These are phyloP conservation scores for Phocoena sinus DNA, from an alignment of 2,113 vertebrate species.

Conservation along the genomic window DNA sequence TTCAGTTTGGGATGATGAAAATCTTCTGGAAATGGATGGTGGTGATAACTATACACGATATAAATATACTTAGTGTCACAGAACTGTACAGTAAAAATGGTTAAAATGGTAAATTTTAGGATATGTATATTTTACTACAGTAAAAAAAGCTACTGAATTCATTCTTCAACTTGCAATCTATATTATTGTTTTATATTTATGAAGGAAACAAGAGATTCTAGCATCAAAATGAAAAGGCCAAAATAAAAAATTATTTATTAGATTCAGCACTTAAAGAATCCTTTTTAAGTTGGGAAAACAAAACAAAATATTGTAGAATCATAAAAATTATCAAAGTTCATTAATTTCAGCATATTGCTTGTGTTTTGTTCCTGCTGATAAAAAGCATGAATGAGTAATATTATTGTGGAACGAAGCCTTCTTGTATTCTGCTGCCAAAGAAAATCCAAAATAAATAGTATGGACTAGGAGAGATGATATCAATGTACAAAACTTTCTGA, in stretches of 20 bases:
- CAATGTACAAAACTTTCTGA: background rate
- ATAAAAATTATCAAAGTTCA: background rate
- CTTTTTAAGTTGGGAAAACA: background rate
- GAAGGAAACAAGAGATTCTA: background rate
- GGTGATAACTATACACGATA: background rate
- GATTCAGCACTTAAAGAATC: background rate
- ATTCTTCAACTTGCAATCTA: background rate
- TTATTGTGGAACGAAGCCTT: background rate
- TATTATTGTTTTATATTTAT: background rate
- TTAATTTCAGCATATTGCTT: background rate
- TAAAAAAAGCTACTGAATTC: background rate
- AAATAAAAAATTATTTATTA: background rate
- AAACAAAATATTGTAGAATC: background rate
- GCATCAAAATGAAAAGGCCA: background rate
- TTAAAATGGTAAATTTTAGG: background rate
- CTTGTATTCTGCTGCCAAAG: background rate
- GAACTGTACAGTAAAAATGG: background rate
- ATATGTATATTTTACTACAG: background rate
- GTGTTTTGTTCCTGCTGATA: background rate
- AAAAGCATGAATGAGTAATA: background rate
- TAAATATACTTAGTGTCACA: background rate
- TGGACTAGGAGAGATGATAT: background rate
- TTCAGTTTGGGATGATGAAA: background rate
- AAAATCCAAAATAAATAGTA: background rate
- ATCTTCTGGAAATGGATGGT: background rate